A percentile compares a stretch with the other conserved stretches of the same genome.
Evolutionary conservation across 2,113 vertebrate species (phyloP).

Genomic region (Sorex fumeus): DNA sequence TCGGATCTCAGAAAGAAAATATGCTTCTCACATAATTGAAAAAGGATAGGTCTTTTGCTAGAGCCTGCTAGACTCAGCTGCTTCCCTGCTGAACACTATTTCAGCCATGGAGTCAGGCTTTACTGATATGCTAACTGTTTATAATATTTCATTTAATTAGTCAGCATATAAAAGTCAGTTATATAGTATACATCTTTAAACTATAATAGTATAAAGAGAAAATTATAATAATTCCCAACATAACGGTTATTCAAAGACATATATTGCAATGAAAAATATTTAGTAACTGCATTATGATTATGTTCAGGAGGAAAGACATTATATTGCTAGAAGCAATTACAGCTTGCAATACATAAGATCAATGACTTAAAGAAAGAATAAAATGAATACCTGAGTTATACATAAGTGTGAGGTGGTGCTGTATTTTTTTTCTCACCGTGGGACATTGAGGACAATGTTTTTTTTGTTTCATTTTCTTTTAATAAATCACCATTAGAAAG

Average conservation of each 20-base stretch:
- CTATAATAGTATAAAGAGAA: slow-evolving; percentile 58
- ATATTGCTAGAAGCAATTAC: slow-evolving; percentile 79
- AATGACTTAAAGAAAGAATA: slow-evolving; percentile 64
- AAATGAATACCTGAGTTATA: background rate
- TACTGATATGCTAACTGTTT: slow-evolving; percentile 52
- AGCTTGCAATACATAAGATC: slow-evolving; percentile 67
- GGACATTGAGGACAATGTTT: background rate
- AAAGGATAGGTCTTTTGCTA: slow-evolving; percentile 50
- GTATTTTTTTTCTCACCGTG: background rate
- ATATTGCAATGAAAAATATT: slow-evolving; percentile 81
- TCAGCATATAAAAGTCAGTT: slow-evolving; percentile 60
- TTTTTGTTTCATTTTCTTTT: background rate
- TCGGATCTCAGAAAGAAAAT: slow-evolving; percentile 66
- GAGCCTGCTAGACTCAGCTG: slow-evolving; percentile 18
- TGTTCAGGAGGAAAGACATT: slow-evolving; percentile 70
- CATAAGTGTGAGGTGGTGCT: background rate
- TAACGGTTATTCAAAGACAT: slow-evolving; percentile 71
- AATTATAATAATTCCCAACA: slow-evolving; percentile 61
- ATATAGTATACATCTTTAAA: slow-evolving; percentile 57
- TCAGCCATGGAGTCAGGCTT: slow-evolving; percentile 10
- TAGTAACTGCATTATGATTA: slow-evolving; percentile 78
- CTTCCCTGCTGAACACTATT: slow-evolving; percentile 60
- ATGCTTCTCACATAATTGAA: slow-evolving; percentile 54
- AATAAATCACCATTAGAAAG: background rate
- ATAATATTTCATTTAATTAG: slow-evolving; percentile 75